These are phyloP conservation scores for Scaptomyza hsui DNA, from an alignment of 1,140 invertebrate species.

Conservation along the genomic window DNA sequence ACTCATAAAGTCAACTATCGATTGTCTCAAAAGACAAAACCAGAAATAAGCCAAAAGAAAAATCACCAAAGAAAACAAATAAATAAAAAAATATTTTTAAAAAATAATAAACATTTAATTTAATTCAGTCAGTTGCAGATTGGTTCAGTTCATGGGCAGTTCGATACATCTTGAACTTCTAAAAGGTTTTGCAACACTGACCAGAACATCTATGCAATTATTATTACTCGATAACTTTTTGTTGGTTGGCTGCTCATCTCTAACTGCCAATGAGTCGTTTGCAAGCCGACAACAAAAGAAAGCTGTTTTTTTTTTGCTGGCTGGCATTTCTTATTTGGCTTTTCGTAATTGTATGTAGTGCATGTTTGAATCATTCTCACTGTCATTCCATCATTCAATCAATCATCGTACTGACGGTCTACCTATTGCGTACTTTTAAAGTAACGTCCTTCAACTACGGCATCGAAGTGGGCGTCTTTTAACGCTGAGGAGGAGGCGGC, in stretches of 20 bases:
- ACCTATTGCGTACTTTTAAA: slow-evolving; percentile 43
- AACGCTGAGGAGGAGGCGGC: slow-evolving; percentile 81
- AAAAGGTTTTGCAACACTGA: no score
- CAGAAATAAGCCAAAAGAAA: no score
- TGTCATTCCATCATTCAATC: slow-evolving; percentile 18
- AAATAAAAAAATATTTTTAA: no score
- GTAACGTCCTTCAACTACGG: slow-evolving; percentile 56
- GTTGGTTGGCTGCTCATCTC: slow-evolving; percentile 13
- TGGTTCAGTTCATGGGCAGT: no score
- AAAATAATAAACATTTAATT: no score
- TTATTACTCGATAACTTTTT: slow-evolving; percentile 4
- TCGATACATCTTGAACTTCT: no score
- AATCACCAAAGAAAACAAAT: no score
- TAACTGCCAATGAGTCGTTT: slow-evolving; percentile 41
- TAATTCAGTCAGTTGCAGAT: no score
- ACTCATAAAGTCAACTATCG: not conserved
- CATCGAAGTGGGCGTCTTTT: slow-evolving; percentile 53
- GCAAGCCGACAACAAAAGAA: slow-evolving; percentile 38
- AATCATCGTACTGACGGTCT: slow-evolving; percentile 30
- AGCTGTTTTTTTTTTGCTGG: slow-evolving; percentile 24
- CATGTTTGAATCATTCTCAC: not conserved
- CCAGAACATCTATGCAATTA: no score
- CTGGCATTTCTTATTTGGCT: slow-evolving; percentile 11
- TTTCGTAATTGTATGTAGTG: slow-evolving; percentile 45
- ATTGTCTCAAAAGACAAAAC: not conserved